Percentiles rank a stretch among this genome's conserved stretches.
Evolutionary conservation across 2,888 invertebrate species (phyloP).

Genomic region (Serrognathus titanus): DNA sequence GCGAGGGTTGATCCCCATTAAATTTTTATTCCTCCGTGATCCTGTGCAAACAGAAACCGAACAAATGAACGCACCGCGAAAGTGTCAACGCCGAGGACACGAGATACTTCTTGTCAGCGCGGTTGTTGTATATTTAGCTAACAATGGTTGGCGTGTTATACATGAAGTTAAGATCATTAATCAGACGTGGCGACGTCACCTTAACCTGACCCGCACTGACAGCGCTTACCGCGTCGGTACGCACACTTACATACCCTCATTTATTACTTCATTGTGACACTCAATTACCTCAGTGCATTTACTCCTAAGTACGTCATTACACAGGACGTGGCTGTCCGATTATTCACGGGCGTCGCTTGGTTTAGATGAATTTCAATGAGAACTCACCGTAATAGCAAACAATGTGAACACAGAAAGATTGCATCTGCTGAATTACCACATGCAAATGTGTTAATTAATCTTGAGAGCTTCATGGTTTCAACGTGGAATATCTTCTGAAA

Average conservation of each 20-base stretch:
- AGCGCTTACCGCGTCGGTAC: conserved; percentile 7
- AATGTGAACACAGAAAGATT: too few species aligned
- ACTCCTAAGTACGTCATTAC: conserved; percentile 22
- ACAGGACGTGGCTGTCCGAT: conserved; percentile 7
- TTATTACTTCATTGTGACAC: conserved; percentile 38
- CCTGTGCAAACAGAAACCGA: neutral
- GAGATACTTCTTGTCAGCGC: conserved; percentile 39
- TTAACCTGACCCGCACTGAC: conserved; percentile 23
- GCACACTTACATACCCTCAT: conserved; percentile 29
- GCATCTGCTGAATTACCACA: too few species aligned
- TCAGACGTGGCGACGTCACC: conserved; percentile 40
- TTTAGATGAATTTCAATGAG: conserved; percentile 9
- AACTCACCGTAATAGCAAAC: neutral
- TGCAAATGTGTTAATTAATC: too few species aligned
- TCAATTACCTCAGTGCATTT: conserved; percentile 33
- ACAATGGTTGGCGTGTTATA: conserved; percentile 45
- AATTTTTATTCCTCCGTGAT: too few species aligned
- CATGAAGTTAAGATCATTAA: conserved; percentile 44
- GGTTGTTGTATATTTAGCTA: conserved; percentile 44
- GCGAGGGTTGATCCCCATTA: too few species aligned
- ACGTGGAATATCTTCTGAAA: too few species aligned
- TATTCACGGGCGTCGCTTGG: conserved; percentile 1
- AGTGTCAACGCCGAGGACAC: conserved; percentile 36
- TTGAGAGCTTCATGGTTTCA: too few species aligned
- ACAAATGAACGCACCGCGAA: conserved; percentile 19